Percentiles rank a stretch among this genome's conserved stretches.
phyloP scores from a whole-genome alignment of 1,140 invertebrate genomes.

The Camponotus floridanus region DNA sequence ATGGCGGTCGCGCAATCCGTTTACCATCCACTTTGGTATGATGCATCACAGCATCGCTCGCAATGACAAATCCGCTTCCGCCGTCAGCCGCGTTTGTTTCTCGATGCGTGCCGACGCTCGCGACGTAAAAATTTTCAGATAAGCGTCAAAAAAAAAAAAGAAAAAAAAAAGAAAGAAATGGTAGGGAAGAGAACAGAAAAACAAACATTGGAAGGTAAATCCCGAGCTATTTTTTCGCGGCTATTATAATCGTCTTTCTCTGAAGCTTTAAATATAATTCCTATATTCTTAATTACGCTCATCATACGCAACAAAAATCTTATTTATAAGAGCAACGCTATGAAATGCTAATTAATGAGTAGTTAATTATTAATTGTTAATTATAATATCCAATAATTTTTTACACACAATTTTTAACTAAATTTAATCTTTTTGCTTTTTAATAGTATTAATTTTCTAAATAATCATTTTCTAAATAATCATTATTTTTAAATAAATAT shows the following conservation, averaged over 20 bases:
- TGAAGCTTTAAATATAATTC: slow-evolving; percentile 42
- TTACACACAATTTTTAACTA: too few species aligned
- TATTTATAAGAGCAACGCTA: neutral
- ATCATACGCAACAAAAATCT: neutral
- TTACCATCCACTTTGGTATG: slow-evolving; percentile 67
- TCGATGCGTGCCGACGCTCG: slow-evolving; percentile 20
- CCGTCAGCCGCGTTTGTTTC: slow-evolving; percentile 65
- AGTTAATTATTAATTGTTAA: too few species aligned
- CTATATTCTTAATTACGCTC: neutral
- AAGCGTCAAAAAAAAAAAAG: slow-evolving; percentile 43
- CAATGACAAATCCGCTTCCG: slow-evolving; percentile 67
- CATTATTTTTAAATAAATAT: neutral
- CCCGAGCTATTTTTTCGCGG: slow-evolving; percentile 23
- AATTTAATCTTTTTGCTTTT: too few species aligned
- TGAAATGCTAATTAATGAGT: neutral
- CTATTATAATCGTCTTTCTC: slow-evolving; percentile 34
- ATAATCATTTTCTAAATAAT: neutral
- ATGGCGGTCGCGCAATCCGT: slow-evolving; percentile 64
- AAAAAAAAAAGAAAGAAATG: slow-evolving; percentile 33
- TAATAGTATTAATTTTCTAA: neutral
- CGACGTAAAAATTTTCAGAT: slow-evolving; percentile 17
- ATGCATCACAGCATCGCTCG: slow-evolving; percentile 63
- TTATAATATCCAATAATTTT: too few species aligned
- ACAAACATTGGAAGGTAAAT: slow-evolving; percentile 5
- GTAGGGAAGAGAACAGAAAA: neutral